phyloP scores from a whole-genome alignment of 2,113 vertebrate species.

The Delphinapterus leucas region DNA sequence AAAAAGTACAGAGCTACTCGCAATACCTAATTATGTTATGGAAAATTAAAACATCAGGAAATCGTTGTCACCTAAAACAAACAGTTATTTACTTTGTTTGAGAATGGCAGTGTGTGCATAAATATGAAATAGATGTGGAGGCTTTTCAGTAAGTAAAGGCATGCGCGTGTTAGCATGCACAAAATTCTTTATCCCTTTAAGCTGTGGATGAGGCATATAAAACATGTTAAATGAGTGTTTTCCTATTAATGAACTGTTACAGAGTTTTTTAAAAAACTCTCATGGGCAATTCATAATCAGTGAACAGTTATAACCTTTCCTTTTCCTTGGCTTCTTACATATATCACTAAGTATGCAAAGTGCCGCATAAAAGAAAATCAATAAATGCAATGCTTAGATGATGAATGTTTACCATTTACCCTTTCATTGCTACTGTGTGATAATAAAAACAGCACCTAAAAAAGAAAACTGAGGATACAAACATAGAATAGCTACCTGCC shows the following conservation, averaged over 20 bases:
- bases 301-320: slow-evolving; percentile 73
- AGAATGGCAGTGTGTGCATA: neutral
- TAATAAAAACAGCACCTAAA: slow-evolving; percentile 74
- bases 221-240: slow-evolving; percentile 56
- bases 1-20: neutral
- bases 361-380: slow-evolving; percentile 76
- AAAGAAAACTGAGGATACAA: slow-evolving; percentile 69
- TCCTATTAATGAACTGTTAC: slow-evolving; percentile 40
- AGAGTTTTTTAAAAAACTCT: neutral
- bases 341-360: slow-evolving; percentile 70
- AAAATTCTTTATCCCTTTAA: neutral
- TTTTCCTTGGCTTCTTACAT: slow-evolving; percentile 73
- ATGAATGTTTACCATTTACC: slow-evolving; percentile 81
- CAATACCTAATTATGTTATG: neutral
- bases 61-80: neutral
- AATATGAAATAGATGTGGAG: neutral
- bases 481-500: slow-evolving; percentile 20
- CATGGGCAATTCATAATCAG: slow-evolving; percentile 65
- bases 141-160: neutral
- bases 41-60: neutral
- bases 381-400: slow-evolving; percentile 76
- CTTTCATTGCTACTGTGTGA: slow-evolving; percentile 57
- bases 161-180: neutral
- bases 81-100: neutral
- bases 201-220: slow-evolving; percentile 47